Percentiles rank a stretch among this genome's conserved stretches.
phyloP scores from a whole-genome alignment of 2,113 vertebrate genomes.

The Cromileptes altivelis region DNA sequence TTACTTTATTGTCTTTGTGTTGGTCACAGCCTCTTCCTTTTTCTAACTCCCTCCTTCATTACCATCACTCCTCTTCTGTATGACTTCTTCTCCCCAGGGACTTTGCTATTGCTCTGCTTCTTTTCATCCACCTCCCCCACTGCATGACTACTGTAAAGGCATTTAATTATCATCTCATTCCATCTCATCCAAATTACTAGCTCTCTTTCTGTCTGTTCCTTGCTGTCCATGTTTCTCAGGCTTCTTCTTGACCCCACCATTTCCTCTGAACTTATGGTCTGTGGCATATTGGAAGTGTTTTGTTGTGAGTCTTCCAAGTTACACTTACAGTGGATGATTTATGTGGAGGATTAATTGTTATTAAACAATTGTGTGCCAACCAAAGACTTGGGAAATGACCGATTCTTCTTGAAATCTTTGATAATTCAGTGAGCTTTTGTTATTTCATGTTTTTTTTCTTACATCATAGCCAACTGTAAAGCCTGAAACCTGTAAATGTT shows the following conservation, averaged over 20 bases:
- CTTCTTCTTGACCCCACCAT: background rate
- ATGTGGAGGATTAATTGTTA: background rate
- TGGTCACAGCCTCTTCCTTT: background rate
- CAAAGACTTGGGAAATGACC: too few species aligned
- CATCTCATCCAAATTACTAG: background rate
- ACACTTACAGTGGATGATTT: background rate
- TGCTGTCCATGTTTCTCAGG: too few species aligned
- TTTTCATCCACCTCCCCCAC: background rate
- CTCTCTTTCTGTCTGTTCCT: background rate
- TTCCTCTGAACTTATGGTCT: background rate
- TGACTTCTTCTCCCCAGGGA: constrained; percentile 16
- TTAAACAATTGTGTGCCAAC: too few species aligned
- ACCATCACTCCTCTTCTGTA: background rate
- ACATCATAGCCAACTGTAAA: background rate
- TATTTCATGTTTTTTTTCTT: background rate
- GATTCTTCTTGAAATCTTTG: too few species aligned
- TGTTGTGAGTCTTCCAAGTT: background rate
- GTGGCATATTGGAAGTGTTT: background rate
- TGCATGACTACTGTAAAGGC: constrained; percentile 25
- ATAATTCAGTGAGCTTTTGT: too few species aligned
- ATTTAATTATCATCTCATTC: constrained; percentile 42
- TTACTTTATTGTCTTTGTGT: background rate
- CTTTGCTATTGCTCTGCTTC: constrained; percentile 2
- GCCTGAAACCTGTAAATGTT: background rate
- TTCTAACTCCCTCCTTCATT: constrained; percentile 17